These are phyloP conservation scores for Drosophila aff. DNA, from an alignment of 1,140 invertebrate species.

Conservation along the genomic window DNA sequence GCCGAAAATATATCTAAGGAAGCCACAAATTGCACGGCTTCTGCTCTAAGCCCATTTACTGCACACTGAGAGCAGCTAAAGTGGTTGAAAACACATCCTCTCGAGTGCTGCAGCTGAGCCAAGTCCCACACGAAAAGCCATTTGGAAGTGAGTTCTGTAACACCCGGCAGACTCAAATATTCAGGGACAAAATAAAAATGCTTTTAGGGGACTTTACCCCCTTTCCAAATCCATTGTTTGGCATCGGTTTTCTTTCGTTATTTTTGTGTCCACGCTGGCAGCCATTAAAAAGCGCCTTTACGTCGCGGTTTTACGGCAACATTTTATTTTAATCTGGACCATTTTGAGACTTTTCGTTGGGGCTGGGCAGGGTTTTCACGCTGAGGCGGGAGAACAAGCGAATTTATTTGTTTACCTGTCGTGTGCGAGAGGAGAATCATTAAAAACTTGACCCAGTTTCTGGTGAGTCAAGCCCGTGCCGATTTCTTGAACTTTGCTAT, in stretches of 20 bases:
- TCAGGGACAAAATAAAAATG: conserved; percentile 48
- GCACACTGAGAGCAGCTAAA: conserved; percentile 23
- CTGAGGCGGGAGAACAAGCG: conserved; percentile 41
- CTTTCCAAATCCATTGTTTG: conserved; percentile 41
- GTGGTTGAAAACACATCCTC: conserved; percentile 48
- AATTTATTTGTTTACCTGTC: conserved; percentile 55
- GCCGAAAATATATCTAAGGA: conserved; percentile 23
- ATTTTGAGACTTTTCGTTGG: conserved; percentile 46
- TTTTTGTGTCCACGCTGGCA: conserved; percentile 30
- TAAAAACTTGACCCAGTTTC: conserved; percentile 63
- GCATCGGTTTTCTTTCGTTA: conserved; percentile 20
- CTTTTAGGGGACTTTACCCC: conserved; percentile 34
- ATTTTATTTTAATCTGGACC: conserved; percentile 42
- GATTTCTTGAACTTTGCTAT: conserved; percentile 47
- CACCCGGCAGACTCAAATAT: conserved; percentile 27
- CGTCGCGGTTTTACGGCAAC: conserved; percentile 35
- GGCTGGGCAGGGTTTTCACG: conserved; percentile 59
- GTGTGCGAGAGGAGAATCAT: conserved; percentile 37
- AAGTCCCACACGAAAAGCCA: conserved; percentile 34
- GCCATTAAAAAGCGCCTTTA: conserved; percentile 62
- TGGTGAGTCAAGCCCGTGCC: conserved; percentile 30
- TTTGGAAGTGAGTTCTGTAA: conserved; percentile 34
- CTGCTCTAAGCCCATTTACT: conserved; percentile 49
- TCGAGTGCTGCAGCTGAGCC: conserved; percentile 44
- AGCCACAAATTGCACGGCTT: conserved; percentile 58